Base-by-base conservation (phyloP, 2,888 invertebrate genomes). In the Dexiosoma caninum region DNA sequence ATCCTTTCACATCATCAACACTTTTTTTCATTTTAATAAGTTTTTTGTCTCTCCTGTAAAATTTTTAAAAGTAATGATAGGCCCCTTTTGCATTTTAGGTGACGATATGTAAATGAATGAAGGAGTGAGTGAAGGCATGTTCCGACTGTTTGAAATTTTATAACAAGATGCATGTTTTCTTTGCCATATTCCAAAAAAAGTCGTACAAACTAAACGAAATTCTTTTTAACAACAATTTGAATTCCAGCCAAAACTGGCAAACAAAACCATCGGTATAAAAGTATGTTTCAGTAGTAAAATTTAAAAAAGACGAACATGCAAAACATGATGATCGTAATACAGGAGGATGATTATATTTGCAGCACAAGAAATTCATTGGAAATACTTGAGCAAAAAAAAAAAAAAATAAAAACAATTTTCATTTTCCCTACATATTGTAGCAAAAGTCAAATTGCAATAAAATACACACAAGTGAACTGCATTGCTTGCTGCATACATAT, bases 191-290 rank as follows among this genome's bases (percentile, higher is more conserved):
- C 21, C 16, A 42, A 49, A 46, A 49, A 40, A 27, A 3, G 27
- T n/a, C n/a, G 27, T 27, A 40, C 23, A 59, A 51, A 32, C 37
- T 30, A 51, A 59, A 67, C 32, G 8, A 67, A 69, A 37, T 69
- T 72, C 60, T 67, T 53, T 44, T 21, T 67, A 72, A 72, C 67
- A 75, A 69, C 49, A 70, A 70, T 51, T 80, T 80, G 66, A 80
- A 80, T 53, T 53, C 23, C 53, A 71, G 75, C 80, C 80, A 80
- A 80, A 80, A 66, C 32, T 55, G n/a, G 27, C 37, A 46, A 70
- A 21, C 49, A 55, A 42, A 46, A 42, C 14, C 71, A 62, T 57
- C 16, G 44, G 21, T 53, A 55, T 27, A 35, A 44, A 35, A 32
- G n/a, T 40, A 21, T 60, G 16, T 74, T 40, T 66, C 21, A 57